These are phyloP conservation scores for Micromussa lordhowensis DNA, from an alignment of 92 coral and sea anemone genomes.

Conservation along the genomic window DNA sequence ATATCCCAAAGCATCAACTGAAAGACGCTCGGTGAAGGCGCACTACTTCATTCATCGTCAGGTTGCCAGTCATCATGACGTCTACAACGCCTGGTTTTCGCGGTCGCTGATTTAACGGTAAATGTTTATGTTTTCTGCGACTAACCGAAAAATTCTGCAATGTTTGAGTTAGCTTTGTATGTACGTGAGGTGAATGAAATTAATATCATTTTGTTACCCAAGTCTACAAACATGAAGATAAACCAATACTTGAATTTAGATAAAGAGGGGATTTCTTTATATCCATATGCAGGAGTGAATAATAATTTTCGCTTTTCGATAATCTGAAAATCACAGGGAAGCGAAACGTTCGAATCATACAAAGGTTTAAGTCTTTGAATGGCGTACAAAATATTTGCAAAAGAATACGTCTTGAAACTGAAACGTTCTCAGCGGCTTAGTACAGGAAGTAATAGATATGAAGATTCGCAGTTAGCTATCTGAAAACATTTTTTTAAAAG, in stretches of 20 bases:
- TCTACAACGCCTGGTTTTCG: background rate
- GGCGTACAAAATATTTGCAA: background rate
- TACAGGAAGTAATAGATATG: background rate
- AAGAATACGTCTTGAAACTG: background rate
- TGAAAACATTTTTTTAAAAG: background rate
- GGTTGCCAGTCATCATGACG: background rate
- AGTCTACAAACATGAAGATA: slow-evolving; percentile 8
- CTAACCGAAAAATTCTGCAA: background rate
- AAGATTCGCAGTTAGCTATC: background rate
- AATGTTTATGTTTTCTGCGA: background rate
- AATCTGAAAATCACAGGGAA: background rate
- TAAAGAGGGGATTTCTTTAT: background rate
- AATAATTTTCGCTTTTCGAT: background rate
- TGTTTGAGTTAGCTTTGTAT: background rate
- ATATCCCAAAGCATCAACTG: background rate
- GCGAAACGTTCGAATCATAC: background rate
- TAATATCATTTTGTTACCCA: background rate
- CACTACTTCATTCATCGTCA: background rate
- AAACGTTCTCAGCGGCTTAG: background rate
- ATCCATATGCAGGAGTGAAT: background rate
- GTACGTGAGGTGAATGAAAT: slow-evolving; percentile 34
- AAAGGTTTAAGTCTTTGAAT: background rate
- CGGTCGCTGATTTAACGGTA: slow-evolving; percentile 4
- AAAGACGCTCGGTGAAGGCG: background rate
- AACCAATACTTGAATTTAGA: slow-evolving; percentile 6